Conservation (phyloP, 2,113 vertebrate species). For the Spilogale gracilis region DNA sequence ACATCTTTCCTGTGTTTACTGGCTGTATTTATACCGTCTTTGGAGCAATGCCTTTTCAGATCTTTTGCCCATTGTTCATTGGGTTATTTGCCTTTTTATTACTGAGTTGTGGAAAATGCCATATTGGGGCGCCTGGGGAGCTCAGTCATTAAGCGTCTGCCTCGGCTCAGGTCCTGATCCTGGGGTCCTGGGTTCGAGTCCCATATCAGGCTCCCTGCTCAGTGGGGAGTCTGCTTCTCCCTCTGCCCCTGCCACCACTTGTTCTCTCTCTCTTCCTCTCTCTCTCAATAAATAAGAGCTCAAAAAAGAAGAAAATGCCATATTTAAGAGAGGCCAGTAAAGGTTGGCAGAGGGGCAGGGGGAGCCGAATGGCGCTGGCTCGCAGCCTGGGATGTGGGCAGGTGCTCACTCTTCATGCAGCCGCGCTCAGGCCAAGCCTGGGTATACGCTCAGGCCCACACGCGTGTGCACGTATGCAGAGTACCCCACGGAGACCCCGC, state of each 20-base stretch:
- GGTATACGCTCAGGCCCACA: accelerated
- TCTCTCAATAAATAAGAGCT: not conserved
- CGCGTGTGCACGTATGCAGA: accelerated
- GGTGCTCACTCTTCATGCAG: accelerated
- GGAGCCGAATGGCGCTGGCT: accelerated
- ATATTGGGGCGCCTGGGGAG: not conserved
- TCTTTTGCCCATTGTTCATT: not conserved
- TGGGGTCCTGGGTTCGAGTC: too few species aligned
- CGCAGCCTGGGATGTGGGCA: accelerated
- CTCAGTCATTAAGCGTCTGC: too few species aligned
- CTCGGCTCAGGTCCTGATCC: too few species aligned
- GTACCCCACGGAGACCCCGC: accelerated
- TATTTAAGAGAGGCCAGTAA: too few species aligned
- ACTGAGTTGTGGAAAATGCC: not conserved
- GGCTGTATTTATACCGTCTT: not conserved
- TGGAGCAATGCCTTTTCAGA: not conserved
- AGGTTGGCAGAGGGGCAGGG: not conserved
- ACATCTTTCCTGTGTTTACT: accelerated
- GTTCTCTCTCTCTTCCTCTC: too few species aligned
- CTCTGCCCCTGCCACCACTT: too few species aligned
- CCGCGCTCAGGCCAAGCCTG: not conserved
- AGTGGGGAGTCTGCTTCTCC: too few species aligned
- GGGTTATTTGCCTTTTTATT: not conserved
- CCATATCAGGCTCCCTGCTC: too few species aligned
- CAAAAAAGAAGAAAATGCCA: not conserved